Conservation (phyloP, 2,888 invertebrate genomes). For the Eupeodes latifasciatus region DNA sequence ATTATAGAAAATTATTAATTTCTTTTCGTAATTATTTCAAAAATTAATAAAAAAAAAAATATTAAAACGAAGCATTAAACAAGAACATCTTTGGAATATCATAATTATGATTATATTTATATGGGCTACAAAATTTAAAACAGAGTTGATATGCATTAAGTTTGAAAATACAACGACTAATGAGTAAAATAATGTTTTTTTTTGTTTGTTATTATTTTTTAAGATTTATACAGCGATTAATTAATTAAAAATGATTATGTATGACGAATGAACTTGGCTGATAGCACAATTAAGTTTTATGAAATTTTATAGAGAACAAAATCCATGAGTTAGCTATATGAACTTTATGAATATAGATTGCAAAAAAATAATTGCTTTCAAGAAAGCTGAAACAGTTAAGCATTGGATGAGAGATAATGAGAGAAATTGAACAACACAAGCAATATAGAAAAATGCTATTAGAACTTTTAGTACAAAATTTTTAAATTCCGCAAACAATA, state of each 20-base stretch:
- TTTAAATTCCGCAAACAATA: too few species aligned
- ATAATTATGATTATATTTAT: not conserved
- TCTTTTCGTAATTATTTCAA: not conserved
- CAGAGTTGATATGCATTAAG: not conserved
- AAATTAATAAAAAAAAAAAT: not conserved
- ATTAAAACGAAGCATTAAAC: constrained; percentile 6
- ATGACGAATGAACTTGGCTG: not conserved
- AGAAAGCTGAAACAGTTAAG: not conserved
- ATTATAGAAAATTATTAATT: not conserved
- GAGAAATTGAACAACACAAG: constrained; percentile 2
- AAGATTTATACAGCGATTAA: constrained; percentile 24
- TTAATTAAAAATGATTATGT: constrained; percentile 1
- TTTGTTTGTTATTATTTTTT: not conserved
- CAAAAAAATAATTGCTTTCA: not conserved
- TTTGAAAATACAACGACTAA: constrained; percentile 6
- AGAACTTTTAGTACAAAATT: too few species aligned
- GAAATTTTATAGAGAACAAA: not conserved
- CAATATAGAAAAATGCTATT: not conserved
- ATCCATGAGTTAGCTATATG: not conserved
- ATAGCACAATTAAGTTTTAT: constrained; percentile 5
- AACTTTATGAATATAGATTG: constrained; percentile 1
- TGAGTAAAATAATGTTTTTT: not conserved
- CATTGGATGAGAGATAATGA: not conserved
- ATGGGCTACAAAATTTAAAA: not conserved
- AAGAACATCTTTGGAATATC: not conserved